A percentile compares a stretch with the other conserved stretches of the same genome.
phyloP scores from a whole-genome alignment of 2,888 invertebrate genomes.

The Oithona nana region DNA sequence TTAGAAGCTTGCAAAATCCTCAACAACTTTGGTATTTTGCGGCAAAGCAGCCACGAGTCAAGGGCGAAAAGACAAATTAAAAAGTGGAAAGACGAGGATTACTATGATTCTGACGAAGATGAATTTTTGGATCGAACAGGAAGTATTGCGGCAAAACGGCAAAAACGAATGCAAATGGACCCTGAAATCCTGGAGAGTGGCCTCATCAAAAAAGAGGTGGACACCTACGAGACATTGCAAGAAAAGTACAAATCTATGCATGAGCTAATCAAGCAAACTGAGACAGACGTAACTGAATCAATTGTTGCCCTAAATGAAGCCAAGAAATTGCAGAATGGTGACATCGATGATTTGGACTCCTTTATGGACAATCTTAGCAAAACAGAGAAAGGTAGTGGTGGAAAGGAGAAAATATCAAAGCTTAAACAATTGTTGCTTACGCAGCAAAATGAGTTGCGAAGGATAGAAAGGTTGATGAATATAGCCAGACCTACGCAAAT shows the following conservation, averaged over 20 bases:
- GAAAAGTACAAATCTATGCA: constrained; percentile 21
- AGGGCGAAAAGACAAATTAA: constrained; percentile 32
- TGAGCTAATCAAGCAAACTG: neutral
- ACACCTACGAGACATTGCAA: constrained; percentile 35
- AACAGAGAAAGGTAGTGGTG: constrained; percentile 22
- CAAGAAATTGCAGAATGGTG: constrained; percentile 18
- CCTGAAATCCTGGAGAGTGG: constrained; percentile 28
- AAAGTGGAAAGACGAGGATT: constrained; percentile 59
- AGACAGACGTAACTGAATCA: neutral
- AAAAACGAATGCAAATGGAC: constrained; percentile 45
- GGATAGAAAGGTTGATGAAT: constrained; percentile 48
- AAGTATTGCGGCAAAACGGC: constrained; percentile 64
- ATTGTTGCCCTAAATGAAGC: neutral
- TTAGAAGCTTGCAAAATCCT: constrained; percentile 80
- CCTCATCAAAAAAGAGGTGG: constrained; percentile 24
- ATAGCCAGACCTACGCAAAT: constrained; percentile 33
- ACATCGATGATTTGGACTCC: constrained; percentile 54
- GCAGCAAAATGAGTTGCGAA: constrained; percentile 45
- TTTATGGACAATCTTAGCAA: constrained; percentile 44
- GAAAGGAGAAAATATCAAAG: constrained; percentile 28
- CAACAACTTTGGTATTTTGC: constrained; percentile 63
- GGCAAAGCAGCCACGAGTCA: constrained; percentile 56
- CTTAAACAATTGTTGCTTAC: constrained; percentile 42
- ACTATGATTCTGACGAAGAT: constrained; percentile 83
- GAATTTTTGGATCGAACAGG: constrained; percentile 93